These are phyloP conservation scores for Chaenocephalus aceratus DNA, from an alignment of 2,113 vertebrate genomes.

Conservation along the genomic window DNA sequence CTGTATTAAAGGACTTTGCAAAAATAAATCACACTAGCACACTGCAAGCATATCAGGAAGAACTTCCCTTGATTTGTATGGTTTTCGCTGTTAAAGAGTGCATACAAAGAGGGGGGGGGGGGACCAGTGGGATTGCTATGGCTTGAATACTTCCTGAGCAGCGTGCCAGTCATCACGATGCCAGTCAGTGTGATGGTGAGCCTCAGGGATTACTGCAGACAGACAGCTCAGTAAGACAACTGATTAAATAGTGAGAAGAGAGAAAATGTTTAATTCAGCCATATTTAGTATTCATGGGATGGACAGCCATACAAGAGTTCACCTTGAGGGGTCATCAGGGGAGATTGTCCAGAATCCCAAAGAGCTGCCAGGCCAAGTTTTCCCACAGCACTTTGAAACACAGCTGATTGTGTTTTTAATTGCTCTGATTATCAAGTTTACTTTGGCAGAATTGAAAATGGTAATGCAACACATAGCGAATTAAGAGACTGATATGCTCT, in stretches of 20 bases:
- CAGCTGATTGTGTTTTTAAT: constrained; percentile 82
- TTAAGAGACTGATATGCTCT: constrained; percentile 49
- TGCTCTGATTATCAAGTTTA: constrained; percentile 81
- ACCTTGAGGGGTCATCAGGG: constrained; percentile 82
- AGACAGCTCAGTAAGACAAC: constrained; percentile 76
- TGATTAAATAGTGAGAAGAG: constrained; percentile 81
- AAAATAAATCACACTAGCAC: constrained; percentile 6
- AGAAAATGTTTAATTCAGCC: constrained; percentile 78
- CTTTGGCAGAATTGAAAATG: constrained; percentile 78
- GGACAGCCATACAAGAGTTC: constrained; percentile 78
- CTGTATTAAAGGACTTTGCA: constrained; percentile 10
- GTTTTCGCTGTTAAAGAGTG: constrained; percentile 8
- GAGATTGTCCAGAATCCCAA: constrained; percentile 75
- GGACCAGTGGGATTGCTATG: constrained; percentile 20
- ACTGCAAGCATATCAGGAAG: constrained; percentile 9
- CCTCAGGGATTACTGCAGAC: constrained; percentile 72
- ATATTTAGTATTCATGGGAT: constrained; percentile 81
- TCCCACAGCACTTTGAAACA: constrained; percentile 71
- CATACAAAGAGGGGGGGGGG: constrained; percentile 4
- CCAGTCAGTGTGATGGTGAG: constrained; percentile 61
- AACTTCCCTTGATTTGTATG: constrained; percentile 24
- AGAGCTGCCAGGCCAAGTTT: constrained; percentile 67
- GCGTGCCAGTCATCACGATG: constrained; percentile 58
- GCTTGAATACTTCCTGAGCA: constrained; percentile 48
- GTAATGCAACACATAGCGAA: constrained; percentile 60